Evolutionary conservation across 2,888 invertebrate species (phyloP), one percentile per base, ranked within the genome.

Genomic region (Drosophila paranaensis): DNA sequence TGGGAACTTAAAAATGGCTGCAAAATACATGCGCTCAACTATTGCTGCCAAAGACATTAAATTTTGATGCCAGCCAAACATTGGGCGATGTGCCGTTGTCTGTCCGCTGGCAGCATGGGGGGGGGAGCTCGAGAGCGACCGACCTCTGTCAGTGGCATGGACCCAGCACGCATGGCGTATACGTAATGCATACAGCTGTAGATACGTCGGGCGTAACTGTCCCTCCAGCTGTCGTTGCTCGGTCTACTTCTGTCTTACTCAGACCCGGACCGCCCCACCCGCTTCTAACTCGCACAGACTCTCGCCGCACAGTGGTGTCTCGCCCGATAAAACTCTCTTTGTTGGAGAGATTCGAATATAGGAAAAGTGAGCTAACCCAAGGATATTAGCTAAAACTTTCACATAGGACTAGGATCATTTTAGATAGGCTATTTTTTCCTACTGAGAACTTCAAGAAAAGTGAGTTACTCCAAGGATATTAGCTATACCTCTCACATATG

Each of bases 31-130:
- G 50, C 54, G 74, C 74, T 60, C 79, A 74, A 79, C 82, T 77
- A 84, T 82, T 82, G 71, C 82, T 79, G 85, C 67, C 80, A 79
- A 79, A 62, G 74, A 82, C 80, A 84, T 82, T 82, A 85, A 82
- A 82, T 80, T 82, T 85, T 77, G 80, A 82, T 82, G 77, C 60
- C 80, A 79, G 77, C 60, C 80, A 79, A 83, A 63, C 78, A 68
- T 45, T 53, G 43, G 45, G 13, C 33, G 62, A 40, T 42, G 48
- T 48, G 45, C 27, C 40, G 30, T 45, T 43, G 46, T 73, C 51
- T 54, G 60, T 27, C 27, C 27, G 66, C 46, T 66, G 75, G 53
- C 60, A 68, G 67, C 74, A 74, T 56, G 57, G 55, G 40, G 58
- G 20, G 20, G 20, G 20, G 20, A 27, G 27, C 54, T 40, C 45